A percentile compares a stretch with the other conserved stretches of the same genome.
These are phyloP conservation scores for Bungarus multicinctus DNA, from an alignment of 2,113 vertebrate genomes.

Conservation along the genomic window DNA sequence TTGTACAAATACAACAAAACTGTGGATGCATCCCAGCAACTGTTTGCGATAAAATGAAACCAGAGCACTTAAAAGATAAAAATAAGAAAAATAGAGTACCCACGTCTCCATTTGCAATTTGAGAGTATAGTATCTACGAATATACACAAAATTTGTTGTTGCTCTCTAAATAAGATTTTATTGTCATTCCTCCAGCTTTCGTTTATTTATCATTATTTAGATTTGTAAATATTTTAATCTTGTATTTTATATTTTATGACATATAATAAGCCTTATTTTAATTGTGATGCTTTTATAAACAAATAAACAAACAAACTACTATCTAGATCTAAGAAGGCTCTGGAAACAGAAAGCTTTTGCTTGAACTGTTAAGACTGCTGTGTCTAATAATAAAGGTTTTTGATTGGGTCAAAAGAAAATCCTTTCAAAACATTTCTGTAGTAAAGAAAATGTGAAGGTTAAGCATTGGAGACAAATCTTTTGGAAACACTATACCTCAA, in stretches of 20 bases:
- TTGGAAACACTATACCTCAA: neutral
- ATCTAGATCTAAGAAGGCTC: neutral
- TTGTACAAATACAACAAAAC: too few relatives aligned
- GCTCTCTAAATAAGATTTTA: neutral
- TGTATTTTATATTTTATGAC: neutral
- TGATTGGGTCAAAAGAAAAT: neutral
- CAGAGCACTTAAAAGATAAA: too few relatives aligned
- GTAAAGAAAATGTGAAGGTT: neutral
- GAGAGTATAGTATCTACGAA: too few relatives aligned
- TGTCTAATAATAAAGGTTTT: neutral
- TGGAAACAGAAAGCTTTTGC: neutral
- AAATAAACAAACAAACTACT: neutral
- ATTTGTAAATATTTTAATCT: neutral
- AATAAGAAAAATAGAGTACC: too few relatives aligned
- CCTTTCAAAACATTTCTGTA: neutral
- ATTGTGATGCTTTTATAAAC: neutral
- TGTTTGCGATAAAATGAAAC: too few relatives aligned
- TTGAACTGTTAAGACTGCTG: neutral
- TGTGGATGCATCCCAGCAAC: too few relatives aligned
- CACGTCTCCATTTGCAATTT: too few relatives aligned
- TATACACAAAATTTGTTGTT: too few relatives aligned
- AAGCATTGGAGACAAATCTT: neutral
- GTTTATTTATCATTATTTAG: neutral
- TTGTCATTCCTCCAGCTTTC: neutral
- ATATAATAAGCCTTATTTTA: neutral